Conservation (phyloP, 2,888 invertebrate genomes). For the Amphimallon solstitiale region DNA sequence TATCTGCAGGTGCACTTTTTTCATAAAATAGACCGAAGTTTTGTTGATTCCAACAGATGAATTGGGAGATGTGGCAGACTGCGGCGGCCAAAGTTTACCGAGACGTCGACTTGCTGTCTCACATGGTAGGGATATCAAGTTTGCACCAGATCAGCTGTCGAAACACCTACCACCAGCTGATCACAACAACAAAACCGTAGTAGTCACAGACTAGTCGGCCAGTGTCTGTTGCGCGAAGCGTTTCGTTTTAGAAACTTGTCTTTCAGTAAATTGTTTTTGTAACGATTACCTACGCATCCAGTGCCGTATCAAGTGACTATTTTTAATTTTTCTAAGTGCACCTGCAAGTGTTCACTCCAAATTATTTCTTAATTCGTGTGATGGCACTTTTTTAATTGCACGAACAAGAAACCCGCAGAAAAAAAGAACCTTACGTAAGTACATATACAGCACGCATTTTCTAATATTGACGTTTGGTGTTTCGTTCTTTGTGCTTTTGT, state of each 20-base stretch:
- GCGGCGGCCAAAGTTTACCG: background rate
- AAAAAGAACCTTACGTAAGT: conserved; percentile 34
- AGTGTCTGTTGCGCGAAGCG: conserved; percentile 25
- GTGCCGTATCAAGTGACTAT: conserved; percentile 14
- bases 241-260: conserved; percentile 14
- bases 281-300: conserved; percentile 30
- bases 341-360: background rate
- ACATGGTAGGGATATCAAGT: conserved; percentile 46
- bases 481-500: conserved; percentile 38
- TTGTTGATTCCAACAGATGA: background rate
- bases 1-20: background rate
- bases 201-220: conserved; percentile 44
- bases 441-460: background rate
- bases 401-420: background rate
- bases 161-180: conserved; percentile 54
- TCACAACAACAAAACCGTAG: conserved; percentile 55
- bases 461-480: conserved; percentile 38
- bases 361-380: conserved; percentile 23
- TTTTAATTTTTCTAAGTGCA: background rate
- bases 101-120: background rate
- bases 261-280: conserved; percentile 29
- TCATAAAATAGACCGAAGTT: no score
- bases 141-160: conserved; percentile 52
- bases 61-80: conserved; percentile 7
- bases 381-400: conserved; percentile 29